Evolutionary conservation across 2,113 vertebrate species (phyloP).

Genomic region (Trogon surrucura): DNA sequence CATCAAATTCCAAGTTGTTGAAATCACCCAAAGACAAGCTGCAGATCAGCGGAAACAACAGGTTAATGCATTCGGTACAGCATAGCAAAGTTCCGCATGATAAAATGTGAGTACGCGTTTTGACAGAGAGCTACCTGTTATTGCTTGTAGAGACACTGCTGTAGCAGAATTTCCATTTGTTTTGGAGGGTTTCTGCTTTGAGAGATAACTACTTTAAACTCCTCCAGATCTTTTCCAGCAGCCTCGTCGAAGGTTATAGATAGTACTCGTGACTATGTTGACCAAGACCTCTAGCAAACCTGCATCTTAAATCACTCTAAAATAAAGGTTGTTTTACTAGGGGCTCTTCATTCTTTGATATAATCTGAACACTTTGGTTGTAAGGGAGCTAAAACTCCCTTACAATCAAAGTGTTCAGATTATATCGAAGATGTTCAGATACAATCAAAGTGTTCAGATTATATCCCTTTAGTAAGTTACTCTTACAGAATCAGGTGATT

Average conservation of each 20-base stretch:
- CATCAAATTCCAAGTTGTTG: slow-evolving; percentile 88
- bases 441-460: too few species aligned
- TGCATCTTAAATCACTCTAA: not conserved
- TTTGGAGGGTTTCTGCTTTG: not conserved
- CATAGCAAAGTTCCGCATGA: slow-evolving; percentile 86
- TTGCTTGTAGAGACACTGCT: not conserved
- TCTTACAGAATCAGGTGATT: not conserved
- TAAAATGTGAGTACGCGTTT: slow-evolving; percentile 86
- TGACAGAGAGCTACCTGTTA: not conserved
- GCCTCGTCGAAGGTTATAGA: not conserved
- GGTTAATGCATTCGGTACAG: slow-evolving; percentile 83
- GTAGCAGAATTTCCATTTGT: not conserved
- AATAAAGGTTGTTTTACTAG: not conserved
- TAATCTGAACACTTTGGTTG: not conserved
- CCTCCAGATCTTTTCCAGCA: not conserved
- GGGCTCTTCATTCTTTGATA: not conserved
- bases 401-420: too few species aligned
- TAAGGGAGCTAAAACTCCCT: not conserved
- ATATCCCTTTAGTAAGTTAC: too few species aligned
- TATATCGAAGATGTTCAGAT: too few species aligned
- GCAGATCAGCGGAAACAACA: slow-evolving; percentile 86
- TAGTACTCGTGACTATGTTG: not conserved
- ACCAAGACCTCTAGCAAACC: not conserved
- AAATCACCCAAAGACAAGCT: slow-evolving; percentile 98
- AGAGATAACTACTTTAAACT: not conserved